phyloP scores from a whole-genome alignment of 2,797 vertebrate genomes.

The Poecilia velifera region DNA sequence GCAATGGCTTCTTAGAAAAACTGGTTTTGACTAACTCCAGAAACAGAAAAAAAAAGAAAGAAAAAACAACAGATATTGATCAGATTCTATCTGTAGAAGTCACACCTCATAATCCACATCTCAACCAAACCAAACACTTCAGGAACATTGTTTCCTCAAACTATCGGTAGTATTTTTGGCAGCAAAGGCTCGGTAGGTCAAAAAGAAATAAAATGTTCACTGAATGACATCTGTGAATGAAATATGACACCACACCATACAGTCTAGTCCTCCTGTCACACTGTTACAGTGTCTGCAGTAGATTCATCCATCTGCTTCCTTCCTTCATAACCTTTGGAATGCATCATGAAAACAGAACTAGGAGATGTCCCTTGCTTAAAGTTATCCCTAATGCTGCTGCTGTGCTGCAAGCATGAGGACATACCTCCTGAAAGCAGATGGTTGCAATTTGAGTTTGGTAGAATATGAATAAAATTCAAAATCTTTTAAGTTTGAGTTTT shows the following conservation, averaged over 20 bases:
- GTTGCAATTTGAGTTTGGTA: neutral
- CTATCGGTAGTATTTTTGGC: neutral
- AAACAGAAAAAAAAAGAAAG: neutral
- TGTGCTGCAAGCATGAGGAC: neutral
- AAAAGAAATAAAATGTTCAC: neutral
- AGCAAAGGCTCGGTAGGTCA: neutral
- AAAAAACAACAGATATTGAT: neutral
- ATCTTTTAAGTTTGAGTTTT: neutral
- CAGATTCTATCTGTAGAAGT: neutral
- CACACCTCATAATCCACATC: neutral
- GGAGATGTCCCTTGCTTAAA: neutral
- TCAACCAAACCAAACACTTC: neutral
- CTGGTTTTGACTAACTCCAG: neutral
- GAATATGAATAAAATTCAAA: neutral
- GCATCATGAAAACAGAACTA: constrained; percentile 14
- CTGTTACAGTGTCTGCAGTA: neutral
- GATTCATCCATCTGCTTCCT: constrained; percentile 10
- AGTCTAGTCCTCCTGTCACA: neutral
- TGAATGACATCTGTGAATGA: neutral
- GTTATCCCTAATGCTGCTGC: neutral
- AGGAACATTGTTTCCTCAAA: neutral
- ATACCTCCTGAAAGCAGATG: neutral
- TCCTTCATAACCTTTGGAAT: constrained; percentile 41
- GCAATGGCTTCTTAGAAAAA: neutral
- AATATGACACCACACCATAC: neutral